Percentiles rank a stretch among this genome's conserved stretches.
phyloP scores from a whole-genome alignment of 2,888 invertebrate genomes.

The Penaeus monodon region DNA sequence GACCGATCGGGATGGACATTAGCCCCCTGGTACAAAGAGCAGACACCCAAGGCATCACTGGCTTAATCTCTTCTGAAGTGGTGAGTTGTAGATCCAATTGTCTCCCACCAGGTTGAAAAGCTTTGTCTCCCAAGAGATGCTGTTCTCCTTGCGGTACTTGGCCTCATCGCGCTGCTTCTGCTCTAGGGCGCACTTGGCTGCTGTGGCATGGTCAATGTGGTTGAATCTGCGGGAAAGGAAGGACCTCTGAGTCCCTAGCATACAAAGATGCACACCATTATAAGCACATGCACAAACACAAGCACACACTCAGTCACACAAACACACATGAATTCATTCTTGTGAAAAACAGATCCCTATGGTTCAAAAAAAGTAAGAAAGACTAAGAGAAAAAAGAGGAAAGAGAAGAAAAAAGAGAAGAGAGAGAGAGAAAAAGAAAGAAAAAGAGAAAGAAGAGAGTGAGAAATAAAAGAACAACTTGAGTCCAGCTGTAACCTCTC shows the following conservation, averaged over 20 bases:
- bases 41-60: neutral
- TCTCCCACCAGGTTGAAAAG: conserved; percentile 80
- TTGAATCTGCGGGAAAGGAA: conserved; percentile 73
- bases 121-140: conserved; percentile 85
- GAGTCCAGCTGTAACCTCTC: conserved; percentile 94
- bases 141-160: conserved; percentile 82
- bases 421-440: too few relatives aligned
- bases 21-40: neutral
- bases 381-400: too few relatives aligned
- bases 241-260: too few relatives aligned
- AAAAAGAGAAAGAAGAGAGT: too few relatives aligned
- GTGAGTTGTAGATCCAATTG: conserved; percentile 73
- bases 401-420: too few relatives aligned
- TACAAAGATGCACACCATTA: too few relatives aligned
- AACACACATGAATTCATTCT: too few relatives aligned
- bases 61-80: conserved; percentile 67
- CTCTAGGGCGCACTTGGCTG: conserved; percentile 88
- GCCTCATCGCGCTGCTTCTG: conserved; percentile 95
- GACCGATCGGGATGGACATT: too few relatives aligned
- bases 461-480: conserved; percentile 70
- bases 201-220: conserved; percentile 93
- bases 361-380: too few relatives aligned
- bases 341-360: too few relatives aligned
- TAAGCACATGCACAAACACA: too few relatives aligned
- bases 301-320: too few relatives aligned